phyloP scores from a whole-genome alignment of 2,888 invertebrate species.

The Dorcus parallelipipedus region DNA sequence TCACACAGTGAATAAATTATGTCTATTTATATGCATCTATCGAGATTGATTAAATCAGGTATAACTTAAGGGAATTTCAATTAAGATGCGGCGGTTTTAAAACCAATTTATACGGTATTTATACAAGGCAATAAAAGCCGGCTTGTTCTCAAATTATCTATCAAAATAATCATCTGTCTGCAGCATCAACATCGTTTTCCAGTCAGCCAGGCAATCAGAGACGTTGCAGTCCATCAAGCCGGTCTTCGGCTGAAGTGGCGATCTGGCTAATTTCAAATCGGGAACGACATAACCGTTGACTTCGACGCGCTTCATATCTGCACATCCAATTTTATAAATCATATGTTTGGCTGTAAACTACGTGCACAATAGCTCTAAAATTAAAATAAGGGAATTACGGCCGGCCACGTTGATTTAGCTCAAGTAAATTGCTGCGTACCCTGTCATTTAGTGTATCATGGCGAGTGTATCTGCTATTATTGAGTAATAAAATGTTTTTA shows the following conservation, averaged over 20 bases:
- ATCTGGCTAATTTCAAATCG: conserved; percentile 23
- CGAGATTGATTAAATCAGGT: too few species aligned
- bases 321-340: conserved; percentile 34
- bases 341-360: conserved; percentile 21
- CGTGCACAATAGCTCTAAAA: conserved; percentile 9
- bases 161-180: conserved; percentile 26
- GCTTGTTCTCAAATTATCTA: conserved; percentile 23
- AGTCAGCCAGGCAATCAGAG: conserved; percentile 15
- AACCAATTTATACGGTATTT: conserved; percentile 20
- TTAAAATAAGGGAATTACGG: conserved; percentile 32
- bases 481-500: conserved; percentile 37
- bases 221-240: conserved; percentile 6
- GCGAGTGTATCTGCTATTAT: conserved; percentile 31
- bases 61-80: conserved; percentile 14
- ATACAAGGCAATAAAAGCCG: conserved; percentile 22
- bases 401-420: conserved; percentile 23
- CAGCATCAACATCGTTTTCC: conserved; percentile 7
- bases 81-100: conserved; percentile 17
- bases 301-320: conserved; percentile 24
- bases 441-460: conserved; percentile 34
- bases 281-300: conserved; percentile 26
- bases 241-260: conserved; percentile 15
- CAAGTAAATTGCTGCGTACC: conserved; percentile 30
- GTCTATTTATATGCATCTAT: too few species aligned
- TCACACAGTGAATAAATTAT: too few species aligned